phyloP scores from a whole-genome alignment of 2,113 vertebrate species.

The Oceanodroma tethys region DNA sequence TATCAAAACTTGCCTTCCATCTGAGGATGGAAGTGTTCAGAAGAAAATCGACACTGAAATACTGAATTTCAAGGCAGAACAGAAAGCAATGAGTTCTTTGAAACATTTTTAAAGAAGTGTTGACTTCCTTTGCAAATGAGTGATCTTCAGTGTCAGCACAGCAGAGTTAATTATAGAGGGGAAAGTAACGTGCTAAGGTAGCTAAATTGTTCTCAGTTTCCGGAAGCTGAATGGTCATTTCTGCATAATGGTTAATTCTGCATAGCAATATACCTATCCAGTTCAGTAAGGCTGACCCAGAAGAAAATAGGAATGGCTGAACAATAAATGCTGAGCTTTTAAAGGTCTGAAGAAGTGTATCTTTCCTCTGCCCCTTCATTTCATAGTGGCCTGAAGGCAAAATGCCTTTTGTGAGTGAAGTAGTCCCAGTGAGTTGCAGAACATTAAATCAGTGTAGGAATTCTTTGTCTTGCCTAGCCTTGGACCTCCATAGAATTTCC shows the following conservation, averaged over 20 bases:
- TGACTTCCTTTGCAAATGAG: neutral
- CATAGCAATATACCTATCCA: neutral
- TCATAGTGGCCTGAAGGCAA: neutral
- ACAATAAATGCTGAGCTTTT: neutral
- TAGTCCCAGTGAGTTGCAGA: neutral
- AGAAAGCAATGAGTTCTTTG: neutral
- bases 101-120: neutral
- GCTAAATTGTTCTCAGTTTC: neutral
- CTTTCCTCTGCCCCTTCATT: neutral
- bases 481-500: neutral
- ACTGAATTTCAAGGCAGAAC: neutral
- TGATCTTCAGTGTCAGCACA: neutral
- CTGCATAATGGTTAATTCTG: neutral
- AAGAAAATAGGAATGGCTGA: neutral
- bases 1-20: neutral
- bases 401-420: neutral
- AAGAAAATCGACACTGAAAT: neutral
- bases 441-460: neutral
- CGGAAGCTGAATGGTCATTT: neutral
- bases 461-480: neutral
- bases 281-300: neutral
- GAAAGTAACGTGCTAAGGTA: neutral
- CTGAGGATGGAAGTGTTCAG: neutral
- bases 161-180: neutral
- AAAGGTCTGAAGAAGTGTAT: neutral